phyloP scores from a whole-genome alignment of 2,797 vertebrate species.

The Mormyrops attenuatus region DNA sequence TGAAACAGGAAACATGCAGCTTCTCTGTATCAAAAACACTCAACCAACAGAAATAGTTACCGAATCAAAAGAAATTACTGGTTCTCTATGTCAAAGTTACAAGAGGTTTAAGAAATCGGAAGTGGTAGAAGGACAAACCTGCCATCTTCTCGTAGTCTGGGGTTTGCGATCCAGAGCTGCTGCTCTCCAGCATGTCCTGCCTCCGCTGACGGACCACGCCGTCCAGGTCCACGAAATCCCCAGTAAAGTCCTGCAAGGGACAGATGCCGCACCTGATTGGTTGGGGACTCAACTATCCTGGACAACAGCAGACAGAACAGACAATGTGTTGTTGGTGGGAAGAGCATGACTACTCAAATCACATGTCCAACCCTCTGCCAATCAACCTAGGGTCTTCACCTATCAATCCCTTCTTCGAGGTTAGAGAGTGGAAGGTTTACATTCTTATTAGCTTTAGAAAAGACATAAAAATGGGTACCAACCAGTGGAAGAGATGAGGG shows the following conservation, averaged over 20 bases:
- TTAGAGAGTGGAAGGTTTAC: not conserved
- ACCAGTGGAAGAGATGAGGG: conserved; percentile 78
- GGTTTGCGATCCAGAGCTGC: conserved; percentile 85
- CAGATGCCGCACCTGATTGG: not conserved
- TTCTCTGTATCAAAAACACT: not conserved
- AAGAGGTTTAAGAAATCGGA: not conserved
- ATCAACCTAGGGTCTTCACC: not conserved
- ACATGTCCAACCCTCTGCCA: not conserved
- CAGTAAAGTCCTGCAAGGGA: conserved; percentile 68
- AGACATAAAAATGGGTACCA: conserved; percentile 31
- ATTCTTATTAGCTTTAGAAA: not conserved
- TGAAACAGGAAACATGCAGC: not conserved
- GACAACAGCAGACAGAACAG: not conserved
- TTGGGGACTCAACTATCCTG: not conserved
- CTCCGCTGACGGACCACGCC: conserved; percentile 68
- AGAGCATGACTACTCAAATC: not conserved
- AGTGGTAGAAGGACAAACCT: conserved; percentile 53
- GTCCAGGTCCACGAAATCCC: conserved; percentile 75
- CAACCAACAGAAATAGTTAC: not conserved
- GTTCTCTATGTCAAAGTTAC: not conserved
- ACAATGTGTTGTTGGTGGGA: not conserved
- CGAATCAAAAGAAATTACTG: not conserved
- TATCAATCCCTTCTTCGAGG: not conserved
- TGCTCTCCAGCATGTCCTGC: conserved; percentile 77
- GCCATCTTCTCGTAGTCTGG: conserved; percentile 79